Conservation (phyloP, 2,797 vertebrate species). For the Rhinatrema bivittatum region DNA sequence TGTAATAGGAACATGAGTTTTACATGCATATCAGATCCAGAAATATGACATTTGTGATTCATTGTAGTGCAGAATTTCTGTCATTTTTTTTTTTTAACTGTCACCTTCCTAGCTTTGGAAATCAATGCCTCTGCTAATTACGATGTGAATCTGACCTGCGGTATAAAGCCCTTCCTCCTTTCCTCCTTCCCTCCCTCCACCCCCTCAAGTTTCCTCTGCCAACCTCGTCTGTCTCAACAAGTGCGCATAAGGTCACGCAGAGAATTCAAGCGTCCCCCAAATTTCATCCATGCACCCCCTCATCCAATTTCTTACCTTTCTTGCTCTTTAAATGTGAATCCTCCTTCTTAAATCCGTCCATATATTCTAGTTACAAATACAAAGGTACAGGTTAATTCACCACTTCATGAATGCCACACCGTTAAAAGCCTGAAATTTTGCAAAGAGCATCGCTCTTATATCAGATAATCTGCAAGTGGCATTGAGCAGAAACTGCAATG, state of each 20-base stretch:
- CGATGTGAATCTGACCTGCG: conserved; percentile 47
- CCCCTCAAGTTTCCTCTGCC: too few species aligned
- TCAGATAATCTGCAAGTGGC: too few species aligned
- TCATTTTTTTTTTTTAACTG: conserved; percentile 49
- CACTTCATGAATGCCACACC: conserved; percentile 17
- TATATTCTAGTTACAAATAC: conserved; percentile 14
- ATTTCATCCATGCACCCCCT: too few species aligned
- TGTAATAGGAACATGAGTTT: conserved; percentile 53
- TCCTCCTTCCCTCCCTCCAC: too few species aligned
- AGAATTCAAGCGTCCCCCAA: too few species aligned
- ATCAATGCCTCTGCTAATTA: conserved; percentile 59
- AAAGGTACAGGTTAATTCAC: conserved; percentile 22
- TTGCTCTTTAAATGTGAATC: conserved; percentile 3
- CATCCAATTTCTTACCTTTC: conserved; percentile 8
- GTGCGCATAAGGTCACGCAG: too few species aligned
- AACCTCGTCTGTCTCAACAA: too few species aligned
- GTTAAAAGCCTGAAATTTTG: too few species aligned
- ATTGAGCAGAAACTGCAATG: too few species aligned
- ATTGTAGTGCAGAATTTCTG: conserved; percentile 45
- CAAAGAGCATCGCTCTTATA: too few species aligned
- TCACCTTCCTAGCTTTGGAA: conserved; percentile 39
- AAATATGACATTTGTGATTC: conserved; percentile 65
- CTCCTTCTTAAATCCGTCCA: conserved; percentile 2
- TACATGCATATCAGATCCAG: conserved; percentile 46
- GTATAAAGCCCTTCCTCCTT: too few species aligned